Evolutionary conservation across 2,888 invertebrate genomes (phyloP).

Genomic region (Petrophora chlorosata): DNA sequence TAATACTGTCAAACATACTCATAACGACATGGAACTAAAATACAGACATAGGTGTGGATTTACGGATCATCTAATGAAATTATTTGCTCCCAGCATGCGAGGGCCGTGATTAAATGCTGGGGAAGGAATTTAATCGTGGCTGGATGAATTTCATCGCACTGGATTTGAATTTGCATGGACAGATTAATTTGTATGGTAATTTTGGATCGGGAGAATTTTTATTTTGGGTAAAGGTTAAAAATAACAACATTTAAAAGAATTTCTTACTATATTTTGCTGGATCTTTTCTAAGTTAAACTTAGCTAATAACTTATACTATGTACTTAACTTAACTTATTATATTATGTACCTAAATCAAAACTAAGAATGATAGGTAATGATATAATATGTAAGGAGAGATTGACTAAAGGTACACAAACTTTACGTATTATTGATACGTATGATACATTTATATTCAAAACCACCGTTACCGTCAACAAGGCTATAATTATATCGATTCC

Average conservation of each 20-base stretch:
- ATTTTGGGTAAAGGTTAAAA: too few relatives aligned
- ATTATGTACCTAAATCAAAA: too few relatives aligned
- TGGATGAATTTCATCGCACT: conserved; percentile 35
- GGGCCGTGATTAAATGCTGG: conserved; percentile 69
- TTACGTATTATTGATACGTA: background rate
- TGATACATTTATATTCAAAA: conserved; percentile 18
- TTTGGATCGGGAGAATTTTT: conserved; percentile 20
- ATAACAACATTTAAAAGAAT: too few relatives aligned
- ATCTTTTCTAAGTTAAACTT: too few relatives aligned
- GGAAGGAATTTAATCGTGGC: conserved; percentile 58
- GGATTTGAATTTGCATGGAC: conserved; percentile 58
- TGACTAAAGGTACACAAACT: too few relatives aligned
- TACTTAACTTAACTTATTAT: too few relatives aligned
- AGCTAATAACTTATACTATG: too few relatives aligned
- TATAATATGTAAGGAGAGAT: too few relatives aligned
- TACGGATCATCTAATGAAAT: conserved; percentile 69
- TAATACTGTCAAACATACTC: too few relatives aligned
- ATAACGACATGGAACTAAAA: conserved; percentile 18
- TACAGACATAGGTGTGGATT: conserved; percentile 43
- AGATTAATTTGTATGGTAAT: conserved; percentile 51
- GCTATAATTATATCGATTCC: conserved; percentile 26
- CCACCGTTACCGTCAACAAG: conserved; percentile 27
- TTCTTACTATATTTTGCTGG: too few relatives aligned
- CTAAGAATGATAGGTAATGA: too few relatives aligned
- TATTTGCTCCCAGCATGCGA: conserved; percentile 60